These are phyloP conservation scores for Dromas ardeola DNA, from an alignment of 2,113 vertebrate genomes.

Conservation along the genomic window DNA sequence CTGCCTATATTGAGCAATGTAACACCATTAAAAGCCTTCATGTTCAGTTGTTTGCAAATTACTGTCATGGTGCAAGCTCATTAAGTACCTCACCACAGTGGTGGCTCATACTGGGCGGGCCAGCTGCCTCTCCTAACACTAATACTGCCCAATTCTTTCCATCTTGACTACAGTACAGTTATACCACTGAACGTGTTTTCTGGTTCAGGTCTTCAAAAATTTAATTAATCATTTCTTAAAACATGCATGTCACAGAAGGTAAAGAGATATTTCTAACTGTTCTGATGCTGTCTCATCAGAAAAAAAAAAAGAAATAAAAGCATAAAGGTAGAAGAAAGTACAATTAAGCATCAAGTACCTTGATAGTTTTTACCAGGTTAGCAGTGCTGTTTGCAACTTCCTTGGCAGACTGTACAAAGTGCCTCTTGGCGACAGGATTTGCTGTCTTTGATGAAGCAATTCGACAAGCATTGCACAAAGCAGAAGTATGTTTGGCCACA, in stretches of 20 bases:
- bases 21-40: neutral
- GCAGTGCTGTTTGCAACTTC: constrained; percentile 99
- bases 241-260: neutral
- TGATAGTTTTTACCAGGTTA: constrained; percentile 99
- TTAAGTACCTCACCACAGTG: neutral
- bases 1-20: neutral
- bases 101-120: neutral
- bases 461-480: constrained; percentile 96
- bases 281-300: neutral
- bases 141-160: neutral
- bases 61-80: neutral
- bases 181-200: accelerated
- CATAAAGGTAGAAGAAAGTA: neutral
- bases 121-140: neutral
- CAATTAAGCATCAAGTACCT: constrained; percentile 75
- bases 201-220: neutral
- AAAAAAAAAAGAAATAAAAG: accelerated
- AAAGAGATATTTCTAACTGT: neutral
- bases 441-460: constrained; percentile 96
- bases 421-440: constrained; percentile 95
- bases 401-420: constrained; percentile 98
- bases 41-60: neutral
- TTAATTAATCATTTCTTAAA: neutral
- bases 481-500: constrained; percentile 97
- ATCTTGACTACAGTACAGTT: neutral